These are phyloP conservation scores for Andricus quercusramuli DNA, from an alignment of 2,888 invertebrate genomes.

Conservation along the genomic window DNA sequence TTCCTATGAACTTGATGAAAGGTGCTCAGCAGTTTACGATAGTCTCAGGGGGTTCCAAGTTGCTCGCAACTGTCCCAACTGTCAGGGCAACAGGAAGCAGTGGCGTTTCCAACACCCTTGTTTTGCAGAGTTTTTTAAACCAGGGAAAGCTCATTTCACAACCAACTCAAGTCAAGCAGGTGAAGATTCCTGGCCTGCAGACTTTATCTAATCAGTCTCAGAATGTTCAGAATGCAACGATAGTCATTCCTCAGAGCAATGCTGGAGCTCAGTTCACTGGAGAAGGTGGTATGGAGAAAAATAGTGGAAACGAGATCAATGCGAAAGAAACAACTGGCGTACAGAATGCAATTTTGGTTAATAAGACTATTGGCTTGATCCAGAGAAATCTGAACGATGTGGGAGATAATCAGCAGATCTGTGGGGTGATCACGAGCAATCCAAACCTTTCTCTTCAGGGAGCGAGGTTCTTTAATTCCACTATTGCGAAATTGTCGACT, in stretches of 20 bases:
- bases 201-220: slow-evolving; percentile 64
- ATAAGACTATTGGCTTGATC: slow-evolving; percentile 71
- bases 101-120: slow-evolving; percentile 82
- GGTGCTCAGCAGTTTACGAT: slow-evolving; percentile 87
- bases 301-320: slow-evolving; percentile 48
- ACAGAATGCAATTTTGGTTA: slow-evolving; percentile 67
- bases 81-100: slow-evolving; percentile 65
- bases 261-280: slow-evolving; percentile 62
- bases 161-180: slow-evolving; percentile 67
- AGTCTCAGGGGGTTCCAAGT: slow-evolving; percentile 85
- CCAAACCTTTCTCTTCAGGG: slow-evolving; percentile 70
- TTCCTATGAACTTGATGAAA: slow-evolving; percentile 87
- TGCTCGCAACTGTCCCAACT: slow-evolving; percentile 75
- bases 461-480: slow-evolving; percentile 73
- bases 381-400: slow-evolving; percentile 69
- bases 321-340: slow-evolving; percentile 43
- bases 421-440: slow-evolving; percentile 76
- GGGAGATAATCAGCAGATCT: slow-evolving; percentile 69
- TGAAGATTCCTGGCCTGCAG: slow-evolving; percentile 72
- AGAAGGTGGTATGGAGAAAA: slow-evolving; percentile 49
- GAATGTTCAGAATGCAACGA: slow-evolving; percentile 60
- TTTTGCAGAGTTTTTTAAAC: slow-evolving; percentile 85
- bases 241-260: slow-evolving; percentile 67
- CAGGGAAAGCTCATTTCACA: slow-evolving; percentile 80
- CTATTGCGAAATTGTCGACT: slow-evolving; percentile 68